Evolutionary conservation across 1,140 invertebrate species (phyloP).

Genomic region (Cyclargus thomasi): DNA sequence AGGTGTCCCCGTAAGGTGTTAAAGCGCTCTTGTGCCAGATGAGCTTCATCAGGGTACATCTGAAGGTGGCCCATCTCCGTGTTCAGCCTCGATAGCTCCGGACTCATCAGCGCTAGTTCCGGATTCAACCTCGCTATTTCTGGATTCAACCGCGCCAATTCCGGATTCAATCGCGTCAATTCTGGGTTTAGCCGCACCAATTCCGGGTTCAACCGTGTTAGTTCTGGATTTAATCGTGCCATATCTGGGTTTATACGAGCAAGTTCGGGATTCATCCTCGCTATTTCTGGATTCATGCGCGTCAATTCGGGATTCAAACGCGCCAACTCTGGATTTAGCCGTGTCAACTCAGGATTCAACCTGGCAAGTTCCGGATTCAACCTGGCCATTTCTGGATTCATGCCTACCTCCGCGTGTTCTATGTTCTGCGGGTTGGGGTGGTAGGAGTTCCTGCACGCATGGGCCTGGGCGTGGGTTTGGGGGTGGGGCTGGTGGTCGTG

Average conservation of each 20-base stretch:
- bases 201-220: constrained; percentile 39
- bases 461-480: constrained; percentile 36
- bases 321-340: constrained; percentile 37
- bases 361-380: constrained; percentile 30
- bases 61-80: constrained; percentile 31
- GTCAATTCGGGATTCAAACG: constrained; percentile 42
- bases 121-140: constrained; percentile 35
- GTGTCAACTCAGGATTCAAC: constrained; percentile 42
- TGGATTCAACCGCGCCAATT: constrained; percentile 35
- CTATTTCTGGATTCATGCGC: constrained; percentile 41
- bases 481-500: constrained; percentile 39
- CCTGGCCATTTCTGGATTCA: constrained; percentile 35
- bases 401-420: constrained; percentile 23
- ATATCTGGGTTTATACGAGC: constrained; percentile 40
- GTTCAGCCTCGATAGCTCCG: constrained; percentile 27
- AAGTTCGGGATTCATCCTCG: constrained; percentile 39
- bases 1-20: constrained; percentile 59
- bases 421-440: constrained; percentile 36
- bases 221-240: constrained; percentile 36
- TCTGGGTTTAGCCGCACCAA: constrained; percentile 35
- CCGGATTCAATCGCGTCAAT: constrained; percentile 22
- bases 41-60: constrained; percentile 49
- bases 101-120: constrained; percentile 32
- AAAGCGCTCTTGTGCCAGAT: constrained; percentile 48
- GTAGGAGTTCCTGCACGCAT: constrained; percentile 55